These are phyloP conservation scores for Pristiophorus japonicus DNA, from an alignment of 2,113 vertebrate genomes.

Conservation along the genomic window DNA sequence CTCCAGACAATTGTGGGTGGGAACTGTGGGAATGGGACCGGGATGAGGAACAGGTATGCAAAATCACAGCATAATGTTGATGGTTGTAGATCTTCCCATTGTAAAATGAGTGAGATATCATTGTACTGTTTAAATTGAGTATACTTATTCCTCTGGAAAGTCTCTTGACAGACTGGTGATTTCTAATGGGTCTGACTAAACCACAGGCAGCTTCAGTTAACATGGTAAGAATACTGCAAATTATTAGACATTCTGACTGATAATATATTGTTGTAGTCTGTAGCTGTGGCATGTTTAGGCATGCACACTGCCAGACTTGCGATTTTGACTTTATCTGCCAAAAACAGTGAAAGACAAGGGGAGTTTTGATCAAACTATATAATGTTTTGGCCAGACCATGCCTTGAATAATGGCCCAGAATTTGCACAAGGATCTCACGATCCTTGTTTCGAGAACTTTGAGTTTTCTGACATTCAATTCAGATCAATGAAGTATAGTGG, in stretches of 20 bases:
- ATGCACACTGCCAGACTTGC: background rate
- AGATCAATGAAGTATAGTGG: too few relatives aligned
- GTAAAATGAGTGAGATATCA: background rate
- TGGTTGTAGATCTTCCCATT: background rate
- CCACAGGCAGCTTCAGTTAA: background rate
- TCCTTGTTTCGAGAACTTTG: too few relatives aligned
- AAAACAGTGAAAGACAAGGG: background rate
- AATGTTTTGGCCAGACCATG: background rate
- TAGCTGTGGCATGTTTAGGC: background rate
- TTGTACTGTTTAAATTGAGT: background rate
- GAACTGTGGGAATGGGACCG: conserved; percentile 81
- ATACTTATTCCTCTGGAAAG: background rate
- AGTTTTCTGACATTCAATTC: too few relatives aligned
- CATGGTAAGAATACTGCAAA: background rate
- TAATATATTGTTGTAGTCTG: background rate
- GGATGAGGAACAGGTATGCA: conserved; percentile 83
- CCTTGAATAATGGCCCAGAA: background rate
- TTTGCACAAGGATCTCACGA: too few relatives aligned
- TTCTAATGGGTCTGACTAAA: background rate
- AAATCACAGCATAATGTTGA: too few relatives aligned
- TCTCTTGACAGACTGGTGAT: background rate
- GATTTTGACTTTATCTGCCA: background rate
- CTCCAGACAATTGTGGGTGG: conserved; percentile 93
- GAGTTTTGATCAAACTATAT: background rate
- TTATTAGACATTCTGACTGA: background rate